phyloP scores from a whole-genome alignment of 2,797 vertebrate genomes.

The Podargus strigoides region DNA sequence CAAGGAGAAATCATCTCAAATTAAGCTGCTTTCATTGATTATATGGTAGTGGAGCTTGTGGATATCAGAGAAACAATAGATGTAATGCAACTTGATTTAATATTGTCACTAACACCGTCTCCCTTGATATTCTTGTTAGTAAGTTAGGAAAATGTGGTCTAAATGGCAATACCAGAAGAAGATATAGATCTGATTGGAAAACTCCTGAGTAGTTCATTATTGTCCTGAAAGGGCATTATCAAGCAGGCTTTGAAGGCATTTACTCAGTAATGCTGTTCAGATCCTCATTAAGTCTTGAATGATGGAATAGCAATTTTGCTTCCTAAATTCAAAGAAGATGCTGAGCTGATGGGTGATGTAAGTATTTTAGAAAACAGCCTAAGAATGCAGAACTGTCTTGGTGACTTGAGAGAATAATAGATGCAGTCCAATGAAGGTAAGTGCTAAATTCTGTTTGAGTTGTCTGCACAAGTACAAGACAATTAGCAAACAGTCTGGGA shows the following conservation, averaged over 20 bases:
- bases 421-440: neutral
- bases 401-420: neutral
- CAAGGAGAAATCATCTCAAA: neutral
- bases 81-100: neutral
- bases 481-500: neutral
- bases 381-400: neutral
- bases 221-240: neutral
- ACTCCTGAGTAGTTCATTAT: neutral
- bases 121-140: neutral
- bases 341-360: neutral
- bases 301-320: neutral
- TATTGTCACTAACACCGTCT: neutral
- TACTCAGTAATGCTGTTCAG: neutral
- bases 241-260: neutral
- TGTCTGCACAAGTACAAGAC: neutral
- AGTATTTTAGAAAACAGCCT: neutral
- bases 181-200: neutral
- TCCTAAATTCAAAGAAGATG: neutral
- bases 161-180: neutral
- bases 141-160: neutral
- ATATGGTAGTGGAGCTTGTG: neutral
- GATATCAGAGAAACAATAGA: neutral
- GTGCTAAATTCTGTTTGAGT: neutral
- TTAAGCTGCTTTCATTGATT: neutral
- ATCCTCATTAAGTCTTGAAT: neutral